Evolutionary conservation across 2,888 invertebrate genomes (phyloP), one percentile per base, ranked within the genome.

Genomic region (Synergus gifuensis): DNA sequence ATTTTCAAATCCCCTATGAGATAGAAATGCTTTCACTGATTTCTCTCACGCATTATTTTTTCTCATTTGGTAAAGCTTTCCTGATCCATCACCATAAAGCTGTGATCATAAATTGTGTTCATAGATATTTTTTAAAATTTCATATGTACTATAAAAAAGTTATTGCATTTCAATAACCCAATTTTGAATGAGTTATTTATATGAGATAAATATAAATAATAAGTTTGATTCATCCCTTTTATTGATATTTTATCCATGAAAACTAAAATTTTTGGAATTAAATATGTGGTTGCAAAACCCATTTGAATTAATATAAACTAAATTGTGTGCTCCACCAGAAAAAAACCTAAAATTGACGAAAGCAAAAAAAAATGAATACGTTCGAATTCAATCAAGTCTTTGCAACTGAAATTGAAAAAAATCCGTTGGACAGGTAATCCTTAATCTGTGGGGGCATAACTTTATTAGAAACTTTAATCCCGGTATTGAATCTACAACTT

Each of bases 391-490:
- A 36, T 69, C 28, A 54, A n/a, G 28, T 16, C 11, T 28, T 73
- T 14, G 16, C 73, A 36, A 11, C 28, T 73, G 4, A 36, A 54
- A 73, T 54, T 49, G 49, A 73, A 54, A 54, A 73, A 73, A 73
- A 54, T 49, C 54, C n/a, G 40, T 49, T 49, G 73, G 18, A n/a
- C 54, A 49, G 36, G 5, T 36, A 54, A 54, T 73, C 73, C 49
- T n/a, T 73, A 73, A 73, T 73, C 73, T 49, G 11, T 1, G 11
- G 5, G 36, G n/a, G 2, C n/a, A 36, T 49, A 49, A 69, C 49
- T 69, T 69, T 69, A 69, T 69, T 69, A 49, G 49, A 69, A 69
- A 69, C 49, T 69, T 69, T 69, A 69, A 69, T 69, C 49, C 49
- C 16, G 16, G 36, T 46, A 69, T 28, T 69, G 69, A 69, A 69